Percentiles rank a stretch among this genome's conserved stretches.
These are phyloP conservation scores for Coremacera marginata DNA, from an alignment of 2,888 invertebrate genomes.

Conservation along the genomic window DNA sequence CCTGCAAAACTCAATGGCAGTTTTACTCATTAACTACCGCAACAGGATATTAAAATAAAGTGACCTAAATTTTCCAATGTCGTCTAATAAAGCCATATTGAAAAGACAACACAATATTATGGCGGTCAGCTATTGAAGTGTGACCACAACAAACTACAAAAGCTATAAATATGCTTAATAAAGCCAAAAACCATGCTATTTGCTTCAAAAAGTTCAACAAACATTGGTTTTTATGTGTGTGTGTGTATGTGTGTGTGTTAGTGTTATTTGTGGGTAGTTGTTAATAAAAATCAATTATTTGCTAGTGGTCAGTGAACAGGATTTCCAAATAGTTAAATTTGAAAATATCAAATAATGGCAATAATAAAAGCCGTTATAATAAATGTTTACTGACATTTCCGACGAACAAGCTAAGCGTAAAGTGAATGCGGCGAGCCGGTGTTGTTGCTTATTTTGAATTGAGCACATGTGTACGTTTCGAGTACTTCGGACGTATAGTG, in stretches of 20 bases:
- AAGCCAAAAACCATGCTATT: too few species aligned
- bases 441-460: background rate
- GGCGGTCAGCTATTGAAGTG: too few species aligned
- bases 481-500: background rate
- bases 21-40: background rate
- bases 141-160: too few species aligned
- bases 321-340: background rate
- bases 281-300: constrained; percentile 15
- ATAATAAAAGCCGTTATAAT: background rate
- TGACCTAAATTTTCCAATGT: background rate
- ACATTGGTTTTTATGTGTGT: too few species aligned
- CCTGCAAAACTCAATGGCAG: background rate
- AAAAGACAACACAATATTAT: too few species aligned
- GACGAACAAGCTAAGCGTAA: background rate
- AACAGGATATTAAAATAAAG: background rate
- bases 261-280: background rate
- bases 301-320: background rate
- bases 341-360: background rate
- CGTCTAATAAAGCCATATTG: too few species aligned
- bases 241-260: too few species aligned
- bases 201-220: too few species aligned
- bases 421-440: background rate
- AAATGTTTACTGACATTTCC: background rate
- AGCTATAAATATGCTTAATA: too few species aligned
- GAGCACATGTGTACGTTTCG: background rate